A percentile compares a stretch with the other conserved stretches of the same genome.
Conservation (phyloP, 30 jellyfish, hydroid and myxozoan genomes). For the Cassiopea xamachana region DNA sequence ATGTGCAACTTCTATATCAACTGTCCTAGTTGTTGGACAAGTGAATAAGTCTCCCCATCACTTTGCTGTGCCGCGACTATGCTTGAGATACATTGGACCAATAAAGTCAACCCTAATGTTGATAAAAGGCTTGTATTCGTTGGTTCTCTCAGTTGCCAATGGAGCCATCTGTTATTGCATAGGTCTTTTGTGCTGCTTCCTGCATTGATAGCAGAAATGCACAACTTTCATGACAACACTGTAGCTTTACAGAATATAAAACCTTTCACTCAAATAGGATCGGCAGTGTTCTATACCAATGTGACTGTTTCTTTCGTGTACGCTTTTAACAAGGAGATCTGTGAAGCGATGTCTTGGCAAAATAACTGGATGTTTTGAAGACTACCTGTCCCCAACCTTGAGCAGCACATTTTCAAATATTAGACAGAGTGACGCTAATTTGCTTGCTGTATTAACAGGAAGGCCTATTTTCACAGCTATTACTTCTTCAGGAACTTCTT, state of each 20-base stretch:
- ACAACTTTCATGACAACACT: constrained; percentile 11
- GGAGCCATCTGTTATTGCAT: constrained; percentile 59
- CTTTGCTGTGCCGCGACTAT: constrained; percentile 35
- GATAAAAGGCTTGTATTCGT: constrained; percentile 55
- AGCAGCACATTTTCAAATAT: background rate
- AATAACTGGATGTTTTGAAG: constrained; percentile 51
- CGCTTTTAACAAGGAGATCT: constrained; percentile 17
- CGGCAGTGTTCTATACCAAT: constrained; percentile 34
- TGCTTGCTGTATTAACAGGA: background rate
- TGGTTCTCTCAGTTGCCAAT: constrained; percentile 52
- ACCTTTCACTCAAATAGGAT: constrained; percentile 11
- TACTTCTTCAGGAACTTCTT: background rate
- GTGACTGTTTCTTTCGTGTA: constrained; percentile 43
- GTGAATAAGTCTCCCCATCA: constrained; percentile 70
- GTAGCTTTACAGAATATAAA: constrained; percentile 34
- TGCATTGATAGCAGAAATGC: constrained; percentile 40
- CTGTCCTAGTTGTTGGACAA: constrained; percentile 61
- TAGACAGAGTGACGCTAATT: background rate
- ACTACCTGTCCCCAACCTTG: background rate
- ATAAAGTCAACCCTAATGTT: constrained; percentile 66
- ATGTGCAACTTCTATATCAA: constrained; percentile 54
- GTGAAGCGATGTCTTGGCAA: constrained; percentile 47
- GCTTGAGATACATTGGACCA: constrained; percentile 60
- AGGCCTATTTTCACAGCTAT: background rate
- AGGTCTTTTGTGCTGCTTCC: background rate